These are phyloP conservation scores for Conistra vaccinii DNA, from an alignment of 2,888 invertebrate species.

Conservation along the genomic window DNA sequence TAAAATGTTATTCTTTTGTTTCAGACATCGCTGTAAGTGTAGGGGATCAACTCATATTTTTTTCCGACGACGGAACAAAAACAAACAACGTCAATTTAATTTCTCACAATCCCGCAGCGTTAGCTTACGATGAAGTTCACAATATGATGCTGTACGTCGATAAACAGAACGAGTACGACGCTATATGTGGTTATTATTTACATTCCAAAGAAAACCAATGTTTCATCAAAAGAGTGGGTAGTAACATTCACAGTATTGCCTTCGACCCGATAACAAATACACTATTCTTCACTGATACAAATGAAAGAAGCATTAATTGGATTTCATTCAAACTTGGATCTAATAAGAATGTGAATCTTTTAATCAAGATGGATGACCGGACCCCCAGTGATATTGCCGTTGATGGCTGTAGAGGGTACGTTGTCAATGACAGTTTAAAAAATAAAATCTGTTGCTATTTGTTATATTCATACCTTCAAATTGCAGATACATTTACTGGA, in stretches of 20 bases:
- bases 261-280: conserved; percentile 90
- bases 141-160: too few relatives aligned
- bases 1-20: conserved; percentile 76
- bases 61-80: conserved; percentile 82
- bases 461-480: neutral
- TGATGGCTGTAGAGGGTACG: too few relatives aligned
- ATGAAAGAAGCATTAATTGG: too few relatives aligned
- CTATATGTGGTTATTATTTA: too few relatives aligned
- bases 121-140: too few relatives aligned
- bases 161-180: too few relatives aligned
- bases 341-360: too few relatives aligned
- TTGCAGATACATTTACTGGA: conserved; percentile 21
- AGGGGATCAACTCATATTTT: conserved; percentile 92
- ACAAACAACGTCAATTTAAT: conserved; percentile 34
- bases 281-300: conserved; percentile 91
- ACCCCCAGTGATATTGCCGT: too few relatives aligned
- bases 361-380: neutral
- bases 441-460: neutral
- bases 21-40: conserved; percentile 94
- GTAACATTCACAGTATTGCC: conserved; percentile 93
- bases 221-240: conserved; percentile 76
- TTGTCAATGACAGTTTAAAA: too few relatives aligned
- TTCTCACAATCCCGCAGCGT: too few relatives aligned
- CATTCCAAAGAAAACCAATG: too few relatives aligned
- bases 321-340: too few relatives aligned